Conservation (phyloP, 2,113 vertebrate species). For the Dipodomys merriami region DNA sequence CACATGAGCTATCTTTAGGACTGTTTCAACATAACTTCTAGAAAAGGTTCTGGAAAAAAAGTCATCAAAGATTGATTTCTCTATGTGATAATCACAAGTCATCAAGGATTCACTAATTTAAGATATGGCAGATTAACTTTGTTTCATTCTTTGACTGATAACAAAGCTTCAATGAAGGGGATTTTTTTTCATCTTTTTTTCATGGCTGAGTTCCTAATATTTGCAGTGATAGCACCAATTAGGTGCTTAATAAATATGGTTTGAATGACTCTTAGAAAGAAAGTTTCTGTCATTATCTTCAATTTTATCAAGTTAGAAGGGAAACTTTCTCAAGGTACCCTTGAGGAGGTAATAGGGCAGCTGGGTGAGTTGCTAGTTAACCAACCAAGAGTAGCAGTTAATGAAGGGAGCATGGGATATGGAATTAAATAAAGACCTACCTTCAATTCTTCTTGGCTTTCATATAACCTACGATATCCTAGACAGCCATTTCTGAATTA, state of each 20-base stretch:
- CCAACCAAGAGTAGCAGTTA: not conserved
- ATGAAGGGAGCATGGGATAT: not conserved
- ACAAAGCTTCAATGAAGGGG: not conserved
- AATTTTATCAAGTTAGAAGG: not conserved
- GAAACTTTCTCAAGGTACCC: not conserved
- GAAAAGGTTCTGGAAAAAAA: conserved; percentile 15
- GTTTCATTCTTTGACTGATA: conserved; percentile 46
- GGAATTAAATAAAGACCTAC: not conserved
- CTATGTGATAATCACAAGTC: conserved; percentile 31
- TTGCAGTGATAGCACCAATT: not conserved
- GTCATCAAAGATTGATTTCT: conserved; percentile 43
- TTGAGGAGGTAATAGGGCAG: not conserved
- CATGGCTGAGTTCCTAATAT: not conserved
- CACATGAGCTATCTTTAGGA: conserved; percentile 29
- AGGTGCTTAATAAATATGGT: conserved; percentile 14
- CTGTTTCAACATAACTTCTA: conserved; percentile 48
- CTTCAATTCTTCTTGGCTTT: not conserved
- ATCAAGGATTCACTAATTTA: conserved; percentile 34
- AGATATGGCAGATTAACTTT: conserved; percentile 39
- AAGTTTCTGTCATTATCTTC: not conserved
- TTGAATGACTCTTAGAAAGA: conserved; percentile 42
- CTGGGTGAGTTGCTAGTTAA: not conserved
- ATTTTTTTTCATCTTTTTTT: conserved; percentile 17
- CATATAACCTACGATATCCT: not conserved
- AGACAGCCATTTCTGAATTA: not conserved